These are phyloP conservation scores for Tuberolachnus salignus DNA, from an alignment of 2,888 invertebrate species.

Conservation along the genomic window DNA sequence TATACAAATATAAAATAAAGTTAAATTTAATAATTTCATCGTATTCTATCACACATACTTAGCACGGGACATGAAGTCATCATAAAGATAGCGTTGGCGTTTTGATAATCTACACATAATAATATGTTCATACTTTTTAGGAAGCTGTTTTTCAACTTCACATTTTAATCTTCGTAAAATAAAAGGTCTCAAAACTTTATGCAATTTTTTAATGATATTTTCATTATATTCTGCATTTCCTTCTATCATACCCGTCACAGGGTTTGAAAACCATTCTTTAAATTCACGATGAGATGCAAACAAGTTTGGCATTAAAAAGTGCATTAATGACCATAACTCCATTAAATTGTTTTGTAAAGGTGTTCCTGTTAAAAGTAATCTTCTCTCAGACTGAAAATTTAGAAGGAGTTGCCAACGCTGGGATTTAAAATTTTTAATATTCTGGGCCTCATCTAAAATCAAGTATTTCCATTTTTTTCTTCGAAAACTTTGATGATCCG, in stretches of 20 bases:
- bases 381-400: constrained; percentile 90
- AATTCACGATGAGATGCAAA: constrained; percentile 96
- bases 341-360: constrained; percentile 94
- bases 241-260: constrained; percentile 94
- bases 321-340: constrained; percentile 98
- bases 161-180: constrained; percentile 87
- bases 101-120: constrained; percentile 92
- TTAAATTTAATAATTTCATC: constrained; percentile 26
- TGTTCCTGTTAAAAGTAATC: constrained; percentile 90
- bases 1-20: constrained; percentile 62
- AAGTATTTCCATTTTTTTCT: constrained; percentile 98
- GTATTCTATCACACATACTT: constrained; percentile 70
- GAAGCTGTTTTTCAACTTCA: constrained; percentile 97
- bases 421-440: constrained; percentile 99
- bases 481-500: constrained; percentile 97
- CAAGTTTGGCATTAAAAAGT: constrained; percentile 96
- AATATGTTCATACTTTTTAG: constrained; percentile 94
- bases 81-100: constrained; percentile 94
- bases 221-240: constrained; percentile 91
- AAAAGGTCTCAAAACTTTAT: constrained; percentile 93
- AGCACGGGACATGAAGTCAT: constrained; percentile 98
- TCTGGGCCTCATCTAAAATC: constrained; percentile 97
- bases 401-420: constrained; percentile 97
- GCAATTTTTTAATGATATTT: constrained; percentile 82
- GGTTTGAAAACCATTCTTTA: constrained; percentile 98